Base-by-base conservation (phyloP, 2,113 vertebrate species). In the Dolichallabes microphthalmus region DNA sequence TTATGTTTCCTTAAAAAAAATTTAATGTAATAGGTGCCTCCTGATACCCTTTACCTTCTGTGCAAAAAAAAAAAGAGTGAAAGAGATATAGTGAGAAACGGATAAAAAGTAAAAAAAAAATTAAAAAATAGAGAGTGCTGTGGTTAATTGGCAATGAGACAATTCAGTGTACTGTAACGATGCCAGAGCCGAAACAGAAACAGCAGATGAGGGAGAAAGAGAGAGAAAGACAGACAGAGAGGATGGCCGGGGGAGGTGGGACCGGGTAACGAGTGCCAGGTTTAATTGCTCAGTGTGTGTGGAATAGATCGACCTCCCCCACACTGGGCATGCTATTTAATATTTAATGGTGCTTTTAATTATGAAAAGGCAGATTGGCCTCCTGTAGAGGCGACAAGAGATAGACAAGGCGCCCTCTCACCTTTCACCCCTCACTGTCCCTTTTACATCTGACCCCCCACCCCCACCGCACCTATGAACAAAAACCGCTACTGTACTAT, bases 321-420 rank as follows among this genome's bases (percentile, higher is more conserved):
- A 0, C 60, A 45, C 4, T 20, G 79, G 7, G 60, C 79, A 50
- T 27, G 20, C 35, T 80, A 50, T 80, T 80, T 80, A 80, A 50
- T 80, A 80, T 61, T 80, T 50, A 80, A 80, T 64, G 60, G 60
- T 0, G 35, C 64, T 35, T 80, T 80, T 64, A 61, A 80, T 80
- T 80, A 80, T 80, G 35, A 52, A 80, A 63, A 39, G 60, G 25
- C 14, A 13, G 22, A 10, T 19, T 14, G 10, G 60, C 39, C 35
- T 64, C 60, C 60, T 11, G 60, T n/a, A 50, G 35, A 27, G 35
- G 60, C 50, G 79, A 80, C 60, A 64, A 80, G 22, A 61, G 32
- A 35, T 80, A 52, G 25, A 45, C 60, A 80, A 80, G 35, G 35
- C 60, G n/a, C 79, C 10, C 13, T 64, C 35, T 80, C 60, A 45